These are phyloP conservation scores for Caretta caretta DNA, from an alignment of 2,113 vertebrate genomes.

Conservation along the genomic window DNA sequence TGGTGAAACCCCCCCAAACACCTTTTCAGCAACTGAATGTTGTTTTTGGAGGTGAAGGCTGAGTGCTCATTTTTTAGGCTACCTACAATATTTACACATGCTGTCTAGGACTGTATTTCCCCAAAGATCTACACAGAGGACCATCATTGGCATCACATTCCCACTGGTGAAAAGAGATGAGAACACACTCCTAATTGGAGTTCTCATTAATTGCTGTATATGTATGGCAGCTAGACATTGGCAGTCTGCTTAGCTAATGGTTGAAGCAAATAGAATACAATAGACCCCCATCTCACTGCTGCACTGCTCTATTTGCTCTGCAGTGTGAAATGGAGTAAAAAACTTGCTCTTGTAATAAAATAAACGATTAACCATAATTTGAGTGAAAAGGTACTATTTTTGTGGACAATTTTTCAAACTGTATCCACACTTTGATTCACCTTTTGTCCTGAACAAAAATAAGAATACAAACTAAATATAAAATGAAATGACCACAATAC, in stretches of 20 bases:
- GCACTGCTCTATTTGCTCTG: background rate
- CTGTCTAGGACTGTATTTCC: background rate
- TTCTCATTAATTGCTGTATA: conserved; percentile 15
- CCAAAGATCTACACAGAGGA: background rate
- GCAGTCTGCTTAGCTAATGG: conserved; percentile 30
- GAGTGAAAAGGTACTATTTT: background rate
- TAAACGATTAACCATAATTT: background rate
- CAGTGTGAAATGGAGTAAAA: background rate
- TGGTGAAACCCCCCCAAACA: background rate
- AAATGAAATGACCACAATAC: background rate
- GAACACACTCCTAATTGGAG: background rate
- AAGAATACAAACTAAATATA: background rate
- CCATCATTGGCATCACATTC: background rate
- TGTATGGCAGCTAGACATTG: background rate
- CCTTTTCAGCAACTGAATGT: conserved; percentile 20
- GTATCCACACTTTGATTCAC: background rate
- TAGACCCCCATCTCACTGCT: background rate
- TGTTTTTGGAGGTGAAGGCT: background rate
- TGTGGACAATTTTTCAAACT: background rate
- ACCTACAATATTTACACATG: background rate
- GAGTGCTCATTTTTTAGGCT: background rate
- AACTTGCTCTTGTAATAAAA: conserved; percentile 2
- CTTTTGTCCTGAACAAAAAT: background rate
- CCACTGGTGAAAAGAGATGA: conserved; percentile 8
- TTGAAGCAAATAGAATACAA: conserved; percentile 8